phyloP scores from a whole-genome alignment of 2,113 vertebrate species.

The Cichladusa arquata region DNA sequence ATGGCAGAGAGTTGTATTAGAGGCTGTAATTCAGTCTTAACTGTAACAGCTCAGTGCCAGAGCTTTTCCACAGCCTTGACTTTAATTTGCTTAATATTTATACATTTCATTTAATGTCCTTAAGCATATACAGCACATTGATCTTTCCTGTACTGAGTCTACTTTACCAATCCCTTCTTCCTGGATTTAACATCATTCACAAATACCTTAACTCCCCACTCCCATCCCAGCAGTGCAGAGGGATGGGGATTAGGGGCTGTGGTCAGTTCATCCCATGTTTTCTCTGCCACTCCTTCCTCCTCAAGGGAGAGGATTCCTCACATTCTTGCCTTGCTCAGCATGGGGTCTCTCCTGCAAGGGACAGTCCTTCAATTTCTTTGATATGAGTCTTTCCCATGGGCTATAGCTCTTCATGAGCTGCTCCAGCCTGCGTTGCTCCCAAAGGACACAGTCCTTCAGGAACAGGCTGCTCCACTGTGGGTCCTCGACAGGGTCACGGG shows the following conservation, averaged over 20 bases:
- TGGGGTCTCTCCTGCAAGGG: background rate
- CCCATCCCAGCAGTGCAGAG: background rate
- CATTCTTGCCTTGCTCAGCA: background rate
- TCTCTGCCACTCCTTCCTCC: background rate
- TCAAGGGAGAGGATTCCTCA: background rate
- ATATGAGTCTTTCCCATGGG: background rate
- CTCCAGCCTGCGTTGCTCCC: background rate
- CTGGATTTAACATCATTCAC: background rate
- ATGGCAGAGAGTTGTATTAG: background rate
- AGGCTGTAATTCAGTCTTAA: background rate
- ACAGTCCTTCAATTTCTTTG: background rate
- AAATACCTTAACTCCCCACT: background rate
- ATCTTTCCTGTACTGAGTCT: background rate
- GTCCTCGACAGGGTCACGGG: rapidly evolving
- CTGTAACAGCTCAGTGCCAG: background rate
- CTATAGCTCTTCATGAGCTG: too few relatives aligned
- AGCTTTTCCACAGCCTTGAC: background rate
- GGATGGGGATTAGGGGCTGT: background rate
- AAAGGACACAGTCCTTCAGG: background rate
- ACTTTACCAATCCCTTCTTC: background rate
- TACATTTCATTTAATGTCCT: background rate
- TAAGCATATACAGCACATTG: background rate
- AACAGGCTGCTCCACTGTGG: background rate
- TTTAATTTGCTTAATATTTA: background rate
- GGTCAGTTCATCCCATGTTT: background rate